These are phyloP conservation scores for Sinonovacula constricta DNA, from an alignment of 1,140 invertebrate species.

Conservation along the genomic window DNA sequence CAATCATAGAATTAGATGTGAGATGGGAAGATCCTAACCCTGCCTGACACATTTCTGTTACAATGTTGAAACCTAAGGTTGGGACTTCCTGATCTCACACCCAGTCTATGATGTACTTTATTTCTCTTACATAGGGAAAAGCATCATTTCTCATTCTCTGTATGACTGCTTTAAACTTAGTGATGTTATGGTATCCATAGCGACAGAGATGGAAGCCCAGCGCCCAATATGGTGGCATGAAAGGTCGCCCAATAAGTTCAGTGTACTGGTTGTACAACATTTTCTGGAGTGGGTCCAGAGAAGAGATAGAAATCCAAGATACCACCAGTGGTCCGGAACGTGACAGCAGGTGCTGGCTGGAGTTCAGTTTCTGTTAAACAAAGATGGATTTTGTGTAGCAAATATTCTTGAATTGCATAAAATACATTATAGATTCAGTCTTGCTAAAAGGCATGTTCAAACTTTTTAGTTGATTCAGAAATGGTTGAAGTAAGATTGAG, in stretches of 20 bases:
- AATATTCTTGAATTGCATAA: no score
- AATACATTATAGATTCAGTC: no score
- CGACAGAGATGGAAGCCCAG: conserved; percentile 92
- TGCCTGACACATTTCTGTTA: background rate
- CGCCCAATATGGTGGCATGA: conserved; percentile 93
- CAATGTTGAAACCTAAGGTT: background rate
- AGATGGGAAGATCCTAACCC: background rate
- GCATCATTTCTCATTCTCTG: conserved; percentile 85
- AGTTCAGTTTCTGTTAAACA: conserved; percentile 84
- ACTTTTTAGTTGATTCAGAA: no score
- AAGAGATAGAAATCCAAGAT: conserved; percentile 77
- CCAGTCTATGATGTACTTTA: background rate
- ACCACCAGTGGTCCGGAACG: conserved; percentile 74
- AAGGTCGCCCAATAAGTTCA: conserved; percentile 86
- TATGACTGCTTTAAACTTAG: conserved; percentile 73
- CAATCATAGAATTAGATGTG: background rate
- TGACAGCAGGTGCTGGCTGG: conserved; percentile 77
- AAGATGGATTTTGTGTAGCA: no score
- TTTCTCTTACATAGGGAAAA: conserved; percentile 90
- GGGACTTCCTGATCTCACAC: no score
- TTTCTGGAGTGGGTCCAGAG: conserved; percentile 82
- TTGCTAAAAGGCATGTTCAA: no score
- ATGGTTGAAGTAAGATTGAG: no score
- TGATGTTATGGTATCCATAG: conserved; percentile 72
- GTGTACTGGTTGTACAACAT: conserved; percentile 86